Evolutionary conservation across 2,797 vertebrate genomes (phyloP).

Genomic region (Pogoniulus pusillus): DNA sequence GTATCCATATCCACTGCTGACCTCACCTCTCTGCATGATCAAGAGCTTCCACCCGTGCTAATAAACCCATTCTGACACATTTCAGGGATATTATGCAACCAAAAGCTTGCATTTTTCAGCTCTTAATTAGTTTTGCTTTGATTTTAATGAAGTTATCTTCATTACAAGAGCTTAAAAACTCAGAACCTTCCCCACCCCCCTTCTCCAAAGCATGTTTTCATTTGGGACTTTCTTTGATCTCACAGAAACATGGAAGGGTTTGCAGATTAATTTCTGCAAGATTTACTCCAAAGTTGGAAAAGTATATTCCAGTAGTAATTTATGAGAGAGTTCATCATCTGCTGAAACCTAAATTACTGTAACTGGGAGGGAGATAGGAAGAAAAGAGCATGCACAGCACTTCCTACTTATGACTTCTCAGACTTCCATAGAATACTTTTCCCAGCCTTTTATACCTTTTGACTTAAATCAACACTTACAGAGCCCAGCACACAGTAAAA

Average conservation of each 20-base stretch:
- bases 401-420: neutral
- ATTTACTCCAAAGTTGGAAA: constrained; percentile 21
- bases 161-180: constrained; percentile 22
- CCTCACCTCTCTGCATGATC: neutral
- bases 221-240: constrained; percentile 65
- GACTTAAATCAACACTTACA: neutral
- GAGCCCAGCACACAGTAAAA: neutral
- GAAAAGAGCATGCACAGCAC: constrained; percentile 13
- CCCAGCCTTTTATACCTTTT: neutral
- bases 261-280: constrained; percentile 45
- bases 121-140: constrained; percentile 58
- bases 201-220: constrained; percentile 21
- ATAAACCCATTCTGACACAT: neutral
- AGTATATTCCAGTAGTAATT: constrained; percentile 5
- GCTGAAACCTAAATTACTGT: constrained; percentile 38
- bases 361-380: constrained; percentile 1
- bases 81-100: neutral
- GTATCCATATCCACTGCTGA: neutral
- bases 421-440: neutral
- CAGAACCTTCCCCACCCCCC: neutral
- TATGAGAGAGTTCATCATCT: neutral
- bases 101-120: constrained; percentile 9
- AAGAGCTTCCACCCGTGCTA: neutral
- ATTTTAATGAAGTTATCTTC: constrained; percentile 59
- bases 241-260: constrained; percentile 13